Conservation (phyloP, 2,888 invertebrate genomes). For the Papilio demoleus region DNA sequence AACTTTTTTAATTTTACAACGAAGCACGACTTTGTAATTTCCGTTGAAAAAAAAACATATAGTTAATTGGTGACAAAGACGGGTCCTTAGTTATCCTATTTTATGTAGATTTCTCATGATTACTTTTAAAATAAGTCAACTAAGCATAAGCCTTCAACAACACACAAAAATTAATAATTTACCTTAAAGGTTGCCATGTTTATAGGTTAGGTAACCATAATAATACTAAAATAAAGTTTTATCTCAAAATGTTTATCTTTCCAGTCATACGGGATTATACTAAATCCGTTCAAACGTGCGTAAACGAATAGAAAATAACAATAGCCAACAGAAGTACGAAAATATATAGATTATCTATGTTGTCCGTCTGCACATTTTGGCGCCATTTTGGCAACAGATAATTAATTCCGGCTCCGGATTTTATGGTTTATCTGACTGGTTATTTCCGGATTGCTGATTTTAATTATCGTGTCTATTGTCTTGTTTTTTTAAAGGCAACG, state of each 20-base stretch:
- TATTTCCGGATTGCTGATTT: constrained; percentile 44
- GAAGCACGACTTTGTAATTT: constrained; percentile 17
- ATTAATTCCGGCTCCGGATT: constrained; percentile 29
- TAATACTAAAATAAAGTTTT: not conserved
- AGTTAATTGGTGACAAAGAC: no score
- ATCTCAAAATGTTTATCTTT: constrained; percentile 54
- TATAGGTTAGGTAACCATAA: not conserved
- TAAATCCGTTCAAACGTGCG: constrained; percentile 49
- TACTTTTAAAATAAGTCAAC: no score
- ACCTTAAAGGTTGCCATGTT: no score
- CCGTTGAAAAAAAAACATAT: no score
- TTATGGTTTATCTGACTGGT: constrained; percentile 25
- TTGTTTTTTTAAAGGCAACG: constrained; percentile 4
- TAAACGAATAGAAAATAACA: constrained; percentile 43
- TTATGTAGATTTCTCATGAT: no score
- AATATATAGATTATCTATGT: constrained; percentile 50
- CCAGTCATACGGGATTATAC: constrained; percentile 49
- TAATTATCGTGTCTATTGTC: not conserved
- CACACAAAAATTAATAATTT: no score
- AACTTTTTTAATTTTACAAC: constrained; percentile 32
- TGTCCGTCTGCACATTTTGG: constrained; percentile 40
- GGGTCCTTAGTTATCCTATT: no score
- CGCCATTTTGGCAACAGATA: constrained; percentile 37
- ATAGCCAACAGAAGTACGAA: constrained; percentile 47
- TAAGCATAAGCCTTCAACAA: no score